These are phyloP conservation scores for Andrena camellia DNA, from an alignment of 2,888 invertebrate species.

Conservation along the genomic window DNA sequence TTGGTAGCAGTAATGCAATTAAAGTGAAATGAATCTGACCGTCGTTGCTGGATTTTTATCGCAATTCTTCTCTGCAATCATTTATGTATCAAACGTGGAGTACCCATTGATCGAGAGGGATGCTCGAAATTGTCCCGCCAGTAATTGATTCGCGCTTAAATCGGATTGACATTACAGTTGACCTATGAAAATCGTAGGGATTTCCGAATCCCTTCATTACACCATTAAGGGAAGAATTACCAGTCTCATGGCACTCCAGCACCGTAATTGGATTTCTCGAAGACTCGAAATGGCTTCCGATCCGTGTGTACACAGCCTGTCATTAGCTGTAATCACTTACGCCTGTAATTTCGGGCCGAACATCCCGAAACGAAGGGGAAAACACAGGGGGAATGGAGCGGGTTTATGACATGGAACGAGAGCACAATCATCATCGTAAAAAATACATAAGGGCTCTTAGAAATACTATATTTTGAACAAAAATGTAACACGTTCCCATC, in stretches of 20 bases:
- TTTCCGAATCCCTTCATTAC: conserved; percentile 3
- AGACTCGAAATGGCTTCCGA: conserved; percentile 35
- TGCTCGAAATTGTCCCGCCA: too few relatives aligned
- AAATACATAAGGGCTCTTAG: too few relatives aligned
- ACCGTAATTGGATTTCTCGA: conserved; percentile 31
- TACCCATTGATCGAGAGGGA: background rate
- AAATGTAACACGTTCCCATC: too few relatives aligned
- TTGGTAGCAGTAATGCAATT: background rate
- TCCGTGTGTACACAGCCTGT: conserved; percentile 12
- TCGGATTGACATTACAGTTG: conserved; percentile 13
- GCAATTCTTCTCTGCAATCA: background rate
- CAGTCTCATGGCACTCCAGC: conserved; percentile 5
- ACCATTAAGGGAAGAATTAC: conserved; percentile 16
- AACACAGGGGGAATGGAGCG: background rate
- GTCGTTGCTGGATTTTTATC: background rate
- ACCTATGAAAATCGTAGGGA: conserved; percentile 10
- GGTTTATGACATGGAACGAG: background rate
- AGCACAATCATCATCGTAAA: too few relatives aligned
- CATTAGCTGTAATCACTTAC: conserved; percentile 17
- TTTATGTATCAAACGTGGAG: background rate
- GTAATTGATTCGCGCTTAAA: conserved; percentile 24
- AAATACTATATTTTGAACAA: too few relatives aligned
- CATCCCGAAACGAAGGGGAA: background rate
- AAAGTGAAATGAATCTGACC: conserved; percentile 2
- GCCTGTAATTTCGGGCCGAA: background rate